phyloP scores from a whole-genome alignment of 2,797 vertebrate species.

The Pseudochaenichthys georgianus region DNA sequence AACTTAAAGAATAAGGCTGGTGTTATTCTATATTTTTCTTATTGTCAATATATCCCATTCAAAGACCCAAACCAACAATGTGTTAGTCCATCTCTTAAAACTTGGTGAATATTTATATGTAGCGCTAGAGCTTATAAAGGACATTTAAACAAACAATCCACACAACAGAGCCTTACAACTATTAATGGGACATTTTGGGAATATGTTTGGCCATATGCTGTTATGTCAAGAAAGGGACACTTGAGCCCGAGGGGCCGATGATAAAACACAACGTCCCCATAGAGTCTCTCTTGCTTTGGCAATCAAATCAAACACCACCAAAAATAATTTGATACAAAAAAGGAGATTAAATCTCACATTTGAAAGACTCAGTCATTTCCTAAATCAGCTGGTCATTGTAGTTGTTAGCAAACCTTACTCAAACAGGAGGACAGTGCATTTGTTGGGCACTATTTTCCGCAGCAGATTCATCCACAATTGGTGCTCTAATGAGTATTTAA shows the following conservation, averaged over 20 bases:
- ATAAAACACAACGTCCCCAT: neutral
- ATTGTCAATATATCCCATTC: slow-evolving; percentile 54
- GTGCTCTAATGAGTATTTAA: neutral
- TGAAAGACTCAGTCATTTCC: neutral
- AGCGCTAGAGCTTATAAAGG: neutral
- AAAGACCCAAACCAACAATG: slow-evolving; percentile 7
- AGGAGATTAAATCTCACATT: neutral
- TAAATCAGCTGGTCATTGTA: neutral
- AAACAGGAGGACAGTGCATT: neutral
- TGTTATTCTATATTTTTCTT: slow-evolving; percentile 11
- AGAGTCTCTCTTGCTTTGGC: neutral
- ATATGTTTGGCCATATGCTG: neutral
- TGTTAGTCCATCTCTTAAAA: too few relatives aligned
- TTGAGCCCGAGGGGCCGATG: neutral
- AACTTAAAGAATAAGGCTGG: slow-evolving; percentile 21
- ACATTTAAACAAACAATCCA: too few relatives aligned
- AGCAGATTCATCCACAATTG: neutral
- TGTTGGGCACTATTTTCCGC: slow-evolving; percentile 13
- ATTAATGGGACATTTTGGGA: neutral
- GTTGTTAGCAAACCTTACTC: neutral
- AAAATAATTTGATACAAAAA: neutral
- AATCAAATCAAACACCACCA: neutral
- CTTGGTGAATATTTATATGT: neutral
- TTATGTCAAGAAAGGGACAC: neutral
- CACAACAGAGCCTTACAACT: neutral